Evolutionary conservation across 2,888 invertebrate species (phyloP), one percentile per base, ranked within the genome.

Genomic region (Cataglyphis livida): DNA sequence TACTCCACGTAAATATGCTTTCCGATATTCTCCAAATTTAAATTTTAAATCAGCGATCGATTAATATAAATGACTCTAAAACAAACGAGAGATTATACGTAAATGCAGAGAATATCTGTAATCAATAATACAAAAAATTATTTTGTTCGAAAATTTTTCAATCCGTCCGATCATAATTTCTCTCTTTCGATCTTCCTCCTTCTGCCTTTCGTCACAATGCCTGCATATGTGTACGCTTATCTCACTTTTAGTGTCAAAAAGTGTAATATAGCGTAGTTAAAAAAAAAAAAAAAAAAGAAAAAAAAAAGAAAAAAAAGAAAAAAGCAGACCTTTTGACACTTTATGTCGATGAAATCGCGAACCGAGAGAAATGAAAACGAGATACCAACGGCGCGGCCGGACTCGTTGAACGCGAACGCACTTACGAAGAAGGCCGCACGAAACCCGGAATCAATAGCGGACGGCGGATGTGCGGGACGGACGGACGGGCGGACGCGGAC

Each of bases 361-460:
- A 32, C 18, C 48, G 32, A 9, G 32, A 21, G 73, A 35, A 78
- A 57, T 38, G 61, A 51, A 51, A 76, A 48, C 38, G 44, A 59
- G 59, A n/a, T 71, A 83, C 76, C 83, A 87, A 84, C 84, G 86
- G 88, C 89, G 87, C 79, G 83, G 88, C 81, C 82, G 84, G 88
- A 89, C 89, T 85, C 84, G 83, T 89, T 82, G 86, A 87, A 86
- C 85, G 78, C 78, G 88, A 87, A 88, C 89, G 87, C 82, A 88
- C 90, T 81, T 90, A 88, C 84, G 88, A 88, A 89, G 88, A 90
- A 88, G 89, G 90, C 89, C 86, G 89, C 90, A 90, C 90, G 90
- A 92, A 92, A 90, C 88, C 93, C 92, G 91, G 93, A 94, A 93
- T 94, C 94, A 94, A 94, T 94, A 94, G 94, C 93, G 91, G 91